Conservation (phyloP, 2,888 invertebrate genomes). For the Polietes domitor region DNA sequence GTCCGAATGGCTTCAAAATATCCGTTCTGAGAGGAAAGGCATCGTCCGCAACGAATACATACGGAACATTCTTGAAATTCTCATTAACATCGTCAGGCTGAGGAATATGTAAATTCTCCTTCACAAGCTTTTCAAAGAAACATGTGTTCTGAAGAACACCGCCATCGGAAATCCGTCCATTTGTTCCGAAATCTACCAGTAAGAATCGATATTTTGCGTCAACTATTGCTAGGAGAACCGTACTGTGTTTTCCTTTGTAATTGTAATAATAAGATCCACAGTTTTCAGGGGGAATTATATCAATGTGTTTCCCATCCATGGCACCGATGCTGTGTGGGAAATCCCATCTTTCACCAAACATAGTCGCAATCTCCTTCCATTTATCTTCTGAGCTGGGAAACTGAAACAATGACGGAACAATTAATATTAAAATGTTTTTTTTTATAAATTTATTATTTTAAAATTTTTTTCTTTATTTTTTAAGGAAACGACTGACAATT, state of each 20-base stretch:
- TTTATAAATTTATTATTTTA: conserved; percentile 6
- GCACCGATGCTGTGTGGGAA: conserved; percentile 18
- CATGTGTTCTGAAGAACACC: too few relatives aligned
- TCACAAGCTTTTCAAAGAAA: too few relatives aligned
- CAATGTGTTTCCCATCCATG: conserved; percentile 19
- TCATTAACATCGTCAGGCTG: too few relatives aligned
- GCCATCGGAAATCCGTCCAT: too few relatives aligned
- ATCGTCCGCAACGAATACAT: too few relatives aligned
- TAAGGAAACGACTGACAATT: conserved; percentile 28
- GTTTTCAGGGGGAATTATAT: not conserved
- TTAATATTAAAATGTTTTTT: not conserved
- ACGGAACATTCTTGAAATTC: too few relatives aligned
- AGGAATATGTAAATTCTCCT: too few relatives aligned
- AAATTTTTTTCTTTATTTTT: conserved; percentile 28
- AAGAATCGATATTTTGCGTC: too few relatives aligned
- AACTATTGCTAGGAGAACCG: too few relatives aligned
- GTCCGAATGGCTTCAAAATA: too few relatives aligned
- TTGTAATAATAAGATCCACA: not conserved
- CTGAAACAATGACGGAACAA: conserved; percentile 18
- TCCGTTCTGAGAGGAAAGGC: too few relatives aligned
- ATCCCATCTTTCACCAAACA: conserved; percentile 7
- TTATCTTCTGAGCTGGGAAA: conserved; percentile 17
- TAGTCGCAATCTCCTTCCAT: conserved; percentile 36
- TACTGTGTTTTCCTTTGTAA: conserved; percentile 8
- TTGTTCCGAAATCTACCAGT: too few relatives aligned